These are phyloP conservation scores for Pyrocephalus nanus DNA, from an alignment of 2,797 vertebrate species.

Conservation along the genomic window DNA sequence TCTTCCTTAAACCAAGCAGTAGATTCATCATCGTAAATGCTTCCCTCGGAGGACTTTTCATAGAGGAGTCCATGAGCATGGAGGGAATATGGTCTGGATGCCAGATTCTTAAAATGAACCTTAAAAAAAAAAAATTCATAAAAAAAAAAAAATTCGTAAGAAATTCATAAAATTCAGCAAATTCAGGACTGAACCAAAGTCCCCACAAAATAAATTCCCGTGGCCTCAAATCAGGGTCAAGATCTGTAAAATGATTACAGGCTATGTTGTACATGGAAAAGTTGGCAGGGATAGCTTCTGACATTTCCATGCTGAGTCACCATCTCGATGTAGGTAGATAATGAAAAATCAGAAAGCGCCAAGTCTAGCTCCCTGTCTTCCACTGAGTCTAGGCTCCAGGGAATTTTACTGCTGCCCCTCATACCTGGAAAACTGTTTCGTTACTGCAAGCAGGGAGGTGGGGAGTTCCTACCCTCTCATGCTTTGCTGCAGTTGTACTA, in stretches of 20 bases:
- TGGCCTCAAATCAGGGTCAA: not conserved
- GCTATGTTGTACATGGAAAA: not conserved
- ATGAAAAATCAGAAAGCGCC: not conserved
- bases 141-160: too few species aligned
- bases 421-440: not conserved
- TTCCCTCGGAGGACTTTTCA: conserved; percentile 92
- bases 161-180: not conserved
- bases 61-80: conserved; percentile 93
- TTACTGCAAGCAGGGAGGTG: not conserved
- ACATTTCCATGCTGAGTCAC: not conserved
- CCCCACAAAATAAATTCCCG: not conserved
- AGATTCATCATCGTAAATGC: conserved; percentile 89
- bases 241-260: not conserved
- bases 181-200: not conserved
- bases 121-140: conserved; percentile 60
- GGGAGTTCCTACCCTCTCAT: not conserved
- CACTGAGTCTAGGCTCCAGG: not conserved
- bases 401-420: not conserved
- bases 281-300: not conserved
- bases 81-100: conserved; percentile 87
- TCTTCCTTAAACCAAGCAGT: conserved; percentile 86
- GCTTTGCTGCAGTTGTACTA: not conserved
- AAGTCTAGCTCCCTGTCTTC: not conserved
- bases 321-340: not conserved
- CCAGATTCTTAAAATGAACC: conserved; percentile 92